Percentiles rank a stretch among this genome's conserved stretches.
Evolutionary conservation across 2,113 vertebrate genomes (phyloP).

Genomic region (Heterotis niloticus): DNA sequence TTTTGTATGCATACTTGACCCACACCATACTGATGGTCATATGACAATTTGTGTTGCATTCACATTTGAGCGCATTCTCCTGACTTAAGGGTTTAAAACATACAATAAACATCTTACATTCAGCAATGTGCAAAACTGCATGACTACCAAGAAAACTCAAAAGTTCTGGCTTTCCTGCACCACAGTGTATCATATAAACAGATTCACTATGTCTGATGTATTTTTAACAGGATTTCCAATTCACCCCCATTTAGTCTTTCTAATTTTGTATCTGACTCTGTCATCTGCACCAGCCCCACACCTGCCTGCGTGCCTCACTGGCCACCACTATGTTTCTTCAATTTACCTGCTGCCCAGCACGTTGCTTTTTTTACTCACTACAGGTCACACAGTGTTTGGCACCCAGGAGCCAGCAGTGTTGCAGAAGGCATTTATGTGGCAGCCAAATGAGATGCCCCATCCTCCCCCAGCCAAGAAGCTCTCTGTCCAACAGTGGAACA

Average conservation of each 20-base stretch:
- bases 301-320: neutral
- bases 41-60: slow-evolving; percentile 2
- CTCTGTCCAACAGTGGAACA: neutral
- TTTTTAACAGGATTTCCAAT: neutral
- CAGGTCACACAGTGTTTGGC: neutral
- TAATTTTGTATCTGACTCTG: neutral
- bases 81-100: slow-evolving; percentile 6
- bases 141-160: neutral
- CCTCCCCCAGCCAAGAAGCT: neutral
- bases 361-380: neutral
- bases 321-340: neutral
- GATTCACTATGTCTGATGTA: neutral
- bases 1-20: neutral
- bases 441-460: neutral
- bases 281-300: neutral
- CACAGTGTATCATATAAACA: neutral
- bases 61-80: neutral
- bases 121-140: slow-evolving; percentile 1
- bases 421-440: neutral
- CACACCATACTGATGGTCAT: slow-evolving; percentile 4
- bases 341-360: no score
- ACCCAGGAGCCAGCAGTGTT: neutral
- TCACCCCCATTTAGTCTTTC: neutral
- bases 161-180: neutral
- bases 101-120: slow-evolving; percentile 12